Conservation (phyloP, 2,797 vertebrate genomes). For the Tokudaia muenninki region DNA sequence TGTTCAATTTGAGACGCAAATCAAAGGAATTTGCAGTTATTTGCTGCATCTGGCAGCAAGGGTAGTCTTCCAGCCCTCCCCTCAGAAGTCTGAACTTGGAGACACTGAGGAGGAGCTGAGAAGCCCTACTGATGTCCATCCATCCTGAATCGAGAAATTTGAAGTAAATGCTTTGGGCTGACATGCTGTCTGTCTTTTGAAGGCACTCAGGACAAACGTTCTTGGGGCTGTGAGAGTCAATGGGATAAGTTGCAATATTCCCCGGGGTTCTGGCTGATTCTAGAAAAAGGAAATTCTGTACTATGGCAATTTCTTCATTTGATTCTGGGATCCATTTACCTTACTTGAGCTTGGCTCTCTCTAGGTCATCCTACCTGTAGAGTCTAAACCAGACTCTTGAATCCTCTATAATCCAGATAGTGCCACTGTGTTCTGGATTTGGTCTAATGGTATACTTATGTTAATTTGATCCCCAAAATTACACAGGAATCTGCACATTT, state of each 20-base stretch:
- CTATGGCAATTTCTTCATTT: not conserved
- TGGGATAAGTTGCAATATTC: not conserved
- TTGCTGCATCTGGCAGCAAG: not conserved
- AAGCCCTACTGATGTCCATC: not conserved
- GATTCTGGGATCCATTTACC: not conserved
- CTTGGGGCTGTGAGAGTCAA: not conserved
- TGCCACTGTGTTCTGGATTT: not conserved
- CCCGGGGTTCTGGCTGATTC: not conserved
- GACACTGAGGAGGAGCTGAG: not conserved
- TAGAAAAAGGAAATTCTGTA: not conserved
- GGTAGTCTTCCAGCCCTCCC: not conserved
- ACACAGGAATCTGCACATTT: not conserved
- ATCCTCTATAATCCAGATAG: not conserved
- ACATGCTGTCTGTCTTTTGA: not conserved
- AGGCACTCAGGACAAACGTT: not conserved
- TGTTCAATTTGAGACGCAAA: slow-evolving; percentile 16
- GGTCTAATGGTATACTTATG: not conserved
- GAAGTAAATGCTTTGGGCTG: not conserved
- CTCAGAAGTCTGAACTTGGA: not conserved
- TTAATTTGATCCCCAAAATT: not conserved
- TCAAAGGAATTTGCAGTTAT: not conserved
- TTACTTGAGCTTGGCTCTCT: slow-evolving; percentile 8
- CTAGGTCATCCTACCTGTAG: not conserved
- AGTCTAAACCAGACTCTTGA: not conserved
- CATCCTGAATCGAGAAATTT: slow-evolving; percentile 10